Base-by-base conservation (phyloP, 1,140 invertebrate genomes). In the Zaprionus capensis region DNA sequence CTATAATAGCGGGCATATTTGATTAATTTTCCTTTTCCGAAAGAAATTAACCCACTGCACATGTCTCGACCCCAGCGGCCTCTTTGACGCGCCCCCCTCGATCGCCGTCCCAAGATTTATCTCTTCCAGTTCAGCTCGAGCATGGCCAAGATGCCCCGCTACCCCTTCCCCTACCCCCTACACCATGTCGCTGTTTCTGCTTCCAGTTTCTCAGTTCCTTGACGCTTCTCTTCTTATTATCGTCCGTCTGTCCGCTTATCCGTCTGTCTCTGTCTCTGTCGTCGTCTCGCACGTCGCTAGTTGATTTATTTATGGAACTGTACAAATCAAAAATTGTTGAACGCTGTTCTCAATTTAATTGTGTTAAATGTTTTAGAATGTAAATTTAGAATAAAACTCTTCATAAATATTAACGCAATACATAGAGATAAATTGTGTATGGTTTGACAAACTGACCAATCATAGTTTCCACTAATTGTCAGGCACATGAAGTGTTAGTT, bases 1-100 rank as follows among this genome's bases (percentile, higher is more conserved):
- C 31, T 20, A 44, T 69, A 56, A 74, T 82, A 86, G 69, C 72
- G 58, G 76, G 71, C 72, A 88, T 81, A 80, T 81, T 91, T 91
- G 91, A 92, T 92, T 92, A 92, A 92, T 92, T 92, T 76, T 81
- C 82, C 76, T 92, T 91, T 92, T 92, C 86, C 91, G 91, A 92
- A 92, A 92, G 91, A 91, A 92, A 92, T 92, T 92, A 92, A 92
- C 88, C 90, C 80, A 75, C 91, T 78, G 88, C 81, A 80, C 76
- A 85, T 85, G 86, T 85, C 41, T 46, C 80, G 81, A 82, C 72
- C 79, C 68, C 69, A 67, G 73, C 85, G 85, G 84, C 81, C 85
- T 78, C 75, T 90, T 90, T 91, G 85, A 90, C 79, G 72, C 69
- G 73, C 59, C 57, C 62, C 71, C 64, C 71, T 65, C 66, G 58